These are phyloP conservation scores for Pristionchus arcanus DNA, from an alignment of 2,888 invertebrate genomes.

Conservation along the genomic window DNA sequence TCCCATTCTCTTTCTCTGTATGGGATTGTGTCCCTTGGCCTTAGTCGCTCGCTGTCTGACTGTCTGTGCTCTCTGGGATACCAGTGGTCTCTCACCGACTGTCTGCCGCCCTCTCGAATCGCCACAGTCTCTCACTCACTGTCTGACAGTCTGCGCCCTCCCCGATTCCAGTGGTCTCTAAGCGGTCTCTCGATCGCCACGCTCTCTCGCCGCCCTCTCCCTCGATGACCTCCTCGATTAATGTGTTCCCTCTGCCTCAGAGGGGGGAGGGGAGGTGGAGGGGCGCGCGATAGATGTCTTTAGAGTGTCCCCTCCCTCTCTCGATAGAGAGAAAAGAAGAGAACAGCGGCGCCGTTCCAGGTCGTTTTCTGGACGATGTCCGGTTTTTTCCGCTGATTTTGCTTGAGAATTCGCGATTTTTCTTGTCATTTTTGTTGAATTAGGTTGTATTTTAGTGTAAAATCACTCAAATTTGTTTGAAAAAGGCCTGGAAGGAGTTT, in stretches of 20 bases:
- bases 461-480: background rate
- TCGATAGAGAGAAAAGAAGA: slow-evolving; percentile 2
- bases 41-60: background rate
- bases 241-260: background rate
- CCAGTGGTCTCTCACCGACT: background rate
- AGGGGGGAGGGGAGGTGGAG: no score
- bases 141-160: background rate
- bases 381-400: background rate
- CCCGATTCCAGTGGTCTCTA: background rate
- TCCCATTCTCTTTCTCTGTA: background rate
- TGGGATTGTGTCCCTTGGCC: background rate
- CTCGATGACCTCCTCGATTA: slow-evolving; percentile 20
- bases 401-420: background rate
- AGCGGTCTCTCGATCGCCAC: background rate
- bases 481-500: background rate
- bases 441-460: background rate
- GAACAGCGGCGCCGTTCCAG: background rate
- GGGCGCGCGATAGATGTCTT: background rate
- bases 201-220: slow-evolving; percentile 10
- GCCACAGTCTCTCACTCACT: background rate
- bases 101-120: background rate
- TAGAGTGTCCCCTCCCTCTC: background rate
- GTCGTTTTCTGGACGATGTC: background rate
- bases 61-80: background rate
- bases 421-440: background rate